Percentiles rank a stretch among this genome's conserved stretches.
Conservation (phyloP, 2,888 invertebrate species). For the Pachymerium ferrugineum region DNA sequence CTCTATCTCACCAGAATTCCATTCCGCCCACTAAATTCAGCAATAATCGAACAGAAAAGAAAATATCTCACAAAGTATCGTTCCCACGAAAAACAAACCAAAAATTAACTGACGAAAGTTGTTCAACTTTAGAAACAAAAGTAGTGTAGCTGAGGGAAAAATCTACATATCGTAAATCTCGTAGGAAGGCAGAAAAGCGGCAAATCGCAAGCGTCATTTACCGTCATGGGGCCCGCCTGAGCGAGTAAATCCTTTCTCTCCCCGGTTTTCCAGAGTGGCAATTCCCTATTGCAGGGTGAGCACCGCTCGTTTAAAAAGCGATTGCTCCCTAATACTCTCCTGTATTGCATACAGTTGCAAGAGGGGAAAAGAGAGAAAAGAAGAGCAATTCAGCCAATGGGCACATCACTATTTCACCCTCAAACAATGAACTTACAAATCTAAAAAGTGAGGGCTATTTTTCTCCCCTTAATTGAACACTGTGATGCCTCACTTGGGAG, state of each 20-base stretch:
- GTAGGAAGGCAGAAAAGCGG: background rate
- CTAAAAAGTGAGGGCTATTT: background rate
- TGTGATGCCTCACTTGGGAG: background rate
- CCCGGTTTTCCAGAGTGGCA: slow-evolving; percentile 13
- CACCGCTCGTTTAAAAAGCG: slow-evolving; percentile 8
- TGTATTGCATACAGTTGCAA: background rate
- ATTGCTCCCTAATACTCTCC: slow-evolving; percentile 7
- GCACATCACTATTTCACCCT: background rate
- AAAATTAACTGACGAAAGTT: too few species aligned
- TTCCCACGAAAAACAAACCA: too few species aligned
- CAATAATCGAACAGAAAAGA: background rate
- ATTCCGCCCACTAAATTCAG: too few species aligned
- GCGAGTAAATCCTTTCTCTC: slow-evolving; percentile 4
- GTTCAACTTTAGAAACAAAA: background rate
- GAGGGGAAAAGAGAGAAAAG: too few species aligned
- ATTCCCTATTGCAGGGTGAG: slow-evolving; percentile 8
- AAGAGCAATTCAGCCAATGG: background rate
- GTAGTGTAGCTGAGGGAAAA: background rate
- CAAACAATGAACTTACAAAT: background rate
- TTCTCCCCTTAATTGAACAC: background rate
- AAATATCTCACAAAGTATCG: too few species aligned
- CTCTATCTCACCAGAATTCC: too few species aligned
- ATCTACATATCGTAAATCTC: slow-evolving; percentile 9
- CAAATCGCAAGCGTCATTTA: slow-evolving; percentile 1
- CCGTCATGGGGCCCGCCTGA: slow-evolving; percentile 8